Evolutionary conservation across 2,113 vertebrate genomes (phyloP).

Genomic region (Silurus asotus): DNA sequence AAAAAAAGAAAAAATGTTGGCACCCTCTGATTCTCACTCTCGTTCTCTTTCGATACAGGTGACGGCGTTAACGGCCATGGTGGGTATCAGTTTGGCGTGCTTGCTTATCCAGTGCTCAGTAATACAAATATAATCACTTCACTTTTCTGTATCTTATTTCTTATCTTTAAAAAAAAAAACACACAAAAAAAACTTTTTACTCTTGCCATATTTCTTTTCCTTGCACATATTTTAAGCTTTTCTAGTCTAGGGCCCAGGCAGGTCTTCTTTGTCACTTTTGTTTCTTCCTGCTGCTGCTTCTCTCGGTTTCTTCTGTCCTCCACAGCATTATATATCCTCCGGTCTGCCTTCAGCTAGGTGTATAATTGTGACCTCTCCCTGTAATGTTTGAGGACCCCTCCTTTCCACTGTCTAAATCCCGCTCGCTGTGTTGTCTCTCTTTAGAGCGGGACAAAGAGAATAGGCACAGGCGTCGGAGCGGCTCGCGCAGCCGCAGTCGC

Average conservation of each 20-base stretch:
- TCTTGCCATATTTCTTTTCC: background rate
- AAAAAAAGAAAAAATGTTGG: slow-evolving; percentile 1
- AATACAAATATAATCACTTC: slow-evolving; percentile 29
- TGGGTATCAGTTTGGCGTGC: slow-evolving; percentile 51
- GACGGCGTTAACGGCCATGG: slow-evolving; percentile 58
- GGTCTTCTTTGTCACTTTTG: slow-evolving; percentile 15
- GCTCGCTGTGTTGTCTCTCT: slow-evolving; percentile 14
- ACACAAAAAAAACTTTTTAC: background rate
- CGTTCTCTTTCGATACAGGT: slow-evolving; percentile 54
- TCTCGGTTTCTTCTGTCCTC: slow-evolving; percentile 29
- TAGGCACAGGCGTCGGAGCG: slow-evolving; percentile 84
- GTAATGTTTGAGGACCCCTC: background rate
- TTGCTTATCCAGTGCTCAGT: slow-evolving; percentile 33
- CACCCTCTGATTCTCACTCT: slow-evolving; percentile 42
- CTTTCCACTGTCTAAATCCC: slow-evolving; percentile 4
- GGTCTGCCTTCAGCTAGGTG: slow-evolving; percentile 36
- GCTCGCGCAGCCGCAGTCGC: slow-evolving; percentile 85
- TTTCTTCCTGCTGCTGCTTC: slow-evolving; percentile 15
- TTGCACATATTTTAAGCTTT: slow-evolving; percentile 5
- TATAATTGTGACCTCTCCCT: slow-evolving; percentile 19
- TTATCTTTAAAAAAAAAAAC: background rate
- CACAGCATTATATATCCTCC: slow-evolving; percentile 31
- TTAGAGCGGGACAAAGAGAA: slow-evolving; percentile 90
- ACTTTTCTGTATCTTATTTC: slow-evolving; percentile 37
- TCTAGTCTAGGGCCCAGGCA: slow-evolving; percentile 40